Evolutionary conservation across 2,113 vertebrate genomes (phyloP).

Genomic region (Mobula birostris): DNA sequence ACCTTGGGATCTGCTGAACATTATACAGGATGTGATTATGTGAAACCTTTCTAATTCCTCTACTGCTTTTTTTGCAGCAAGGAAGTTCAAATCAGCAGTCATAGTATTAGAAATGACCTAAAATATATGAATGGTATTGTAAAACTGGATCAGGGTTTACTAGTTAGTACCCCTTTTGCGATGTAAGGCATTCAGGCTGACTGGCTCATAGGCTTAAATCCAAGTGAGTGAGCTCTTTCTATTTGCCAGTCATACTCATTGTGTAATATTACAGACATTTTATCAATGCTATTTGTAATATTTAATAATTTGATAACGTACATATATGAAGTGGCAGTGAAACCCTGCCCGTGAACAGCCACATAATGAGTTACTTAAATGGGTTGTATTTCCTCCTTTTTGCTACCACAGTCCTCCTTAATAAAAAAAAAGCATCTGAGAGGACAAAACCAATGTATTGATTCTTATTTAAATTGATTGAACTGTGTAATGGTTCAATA

Average conservation of each 20-base stretch:
- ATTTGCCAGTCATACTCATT: slow-evolving; percentile 18
- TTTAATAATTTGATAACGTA: not conserved
- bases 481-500: too few species aligned
- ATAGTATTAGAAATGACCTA: not conserved
- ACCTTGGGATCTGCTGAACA: slow-evolving; percentile 21
- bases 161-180: not conserved
- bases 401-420: not conserved
- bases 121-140: not conserved
- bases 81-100: not conserved
- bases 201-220: not conserved
- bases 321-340: not conserved
- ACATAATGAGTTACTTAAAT: not conserved
- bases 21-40: slow-evolving; percentile 40
- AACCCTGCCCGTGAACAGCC: not conserved
- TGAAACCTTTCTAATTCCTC: slow-evolving; percentile 38
- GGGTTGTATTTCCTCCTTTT: not conserved
- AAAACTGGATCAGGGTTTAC: not conserved
- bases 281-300: slow-evolving; percentile 8
- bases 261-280: slow-evolving; percentile 11
- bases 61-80: not conserved
- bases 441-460: too few species aligned
- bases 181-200: not conserved
- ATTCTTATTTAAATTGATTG: too few species aligned
- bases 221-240: not conserved
- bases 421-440: too few species aligned